Evolutionary conservation across 2,888 invertebrate genomes (phyloP).

Genomic region (Hecatera dysodea): DNA sequence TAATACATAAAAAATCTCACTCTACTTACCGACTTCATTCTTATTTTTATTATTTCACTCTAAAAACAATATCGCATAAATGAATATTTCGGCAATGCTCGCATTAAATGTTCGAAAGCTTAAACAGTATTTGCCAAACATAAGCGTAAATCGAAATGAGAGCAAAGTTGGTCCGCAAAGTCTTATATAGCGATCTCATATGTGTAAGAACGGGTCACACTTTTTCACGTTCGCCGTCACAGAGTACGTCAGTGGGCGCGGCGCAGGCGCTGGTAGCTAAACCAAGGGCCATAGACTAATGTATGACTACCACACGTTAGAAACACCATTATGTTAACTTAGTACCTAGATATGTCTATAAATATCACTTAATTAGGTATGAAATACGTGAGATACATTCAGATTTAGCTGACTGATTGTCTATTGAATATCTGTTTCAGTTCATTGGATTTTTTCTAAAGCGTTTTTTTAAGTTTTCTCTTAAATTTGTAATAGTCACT

Average conservation of each 20-base stretch:
- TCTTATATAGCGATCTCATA: slow-evolving; percentile 90
- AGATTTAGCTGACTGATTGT: slow-evolving; percentile 43
- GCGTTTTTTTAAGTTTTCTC: neutral
- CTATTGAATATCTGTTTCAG: slow-evolving; percentile 7
- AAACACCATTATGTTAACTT: slow-evolving; percentile 55
- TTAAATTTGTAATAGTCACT: neutral
- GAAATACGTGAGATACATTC: slow-evolving; percentile 55
- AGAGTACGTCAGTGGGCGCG: slow-evolving; percentile 82
- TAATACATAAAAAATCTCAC: slow-evolving; percentile 13
- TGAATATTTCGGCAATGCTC: slow-evolving; percentile 57
- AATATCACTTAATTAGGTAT: slow-evolving; percentile 56
- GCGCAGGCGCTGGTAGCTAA: slow-evolving; percentile 71
- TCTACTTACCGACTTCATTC: slow-evolving; percentile 83
- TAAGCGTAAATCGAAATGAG: slow-evolving; percentile 89
- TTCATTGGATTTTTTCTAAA: neutral
- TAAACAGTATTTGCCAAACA: slow-evolving; percentile 87
- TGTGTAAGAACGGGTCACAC: slow-evolving; percentile 90
- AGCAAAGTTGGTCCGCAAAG: slow-evolving; percentile 87
- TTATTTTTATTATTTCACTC: slow-evolving; percentile 64
- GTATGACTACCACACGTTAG: slow-evolving; percentile 56
- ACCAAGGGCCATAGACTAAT: slow-evolving; percentile 66
- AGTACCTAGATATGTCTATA: slow-evolving; percentile 44
- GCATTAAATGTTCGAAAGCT: slow-evolving; percentile 70
- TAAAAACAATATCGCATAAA: slow-evolving; percentile 64
- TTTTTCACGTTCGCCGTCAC: slow-evolving; percentile 88